These are phyloP conservation scores for Mythimna impura DNA, from an alignment of 2,888 invertebrate genomes.

Conservation along the genomic window DNA sequence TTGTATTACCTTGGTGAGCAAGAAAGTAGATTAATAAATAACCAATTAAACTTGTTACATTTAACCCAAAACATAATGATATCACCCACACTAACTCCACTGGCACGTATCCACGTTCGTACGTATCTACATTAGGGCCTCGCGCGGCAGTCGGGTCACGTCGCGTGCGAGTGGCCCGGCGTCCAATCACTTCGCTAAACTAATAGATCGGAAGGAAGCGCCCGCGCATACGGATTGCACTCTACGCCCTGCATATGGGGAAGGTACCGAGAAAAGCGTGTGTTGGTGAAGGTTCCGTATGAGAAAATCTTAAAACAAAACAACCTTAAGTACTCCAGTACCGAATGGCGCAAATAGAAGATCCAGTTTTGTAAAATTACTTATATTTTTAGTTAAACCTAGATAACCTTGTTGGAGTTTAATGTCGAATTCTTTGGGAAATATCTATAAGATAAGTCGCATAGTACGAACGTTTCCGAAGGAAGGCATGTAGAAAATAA, in stretches of 20 bases:
- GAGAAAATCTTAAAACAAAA: neutral
- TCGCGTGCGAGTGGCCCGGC: conserved; percentile 77
- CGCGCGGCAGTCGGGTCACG: conserved; percentile 80
- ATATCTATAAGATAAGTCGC: neutral
- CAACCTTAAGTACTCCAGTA: neutral
- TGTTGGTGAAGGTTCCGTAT: conserved; percentile 33
- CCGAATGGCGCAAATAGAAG: neutral
- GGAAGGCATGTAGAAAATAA: neutral
- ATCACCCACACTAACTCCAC: conserved; percentile 10
- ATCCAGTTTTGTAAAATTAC: neutral
- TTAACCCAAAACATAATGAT: conserved; percentile 14
- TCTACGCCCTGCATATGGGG: conserved; percentile 65
- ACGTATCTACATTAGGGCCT: conserved; percentile 40
- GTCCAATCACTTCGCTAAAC: conserved; percentile 87
- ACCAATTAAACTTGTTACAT: neutral
- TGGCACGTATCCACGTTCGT: conserved; percentile 4
- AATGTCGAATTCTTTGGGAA: neutral
- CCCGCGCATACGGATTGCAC: conserved; percentile 79
- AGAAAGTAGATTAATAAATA: no score
- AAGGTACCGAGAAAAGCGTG: neutral
- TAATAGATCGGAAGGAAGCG: conserved; percentile 84
- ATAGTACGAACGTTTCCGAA: neutral
- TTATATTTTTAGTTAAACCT: neutral
- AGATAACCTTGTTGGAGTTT: neutral
- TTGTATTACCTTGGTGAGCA: no score